phyloP scores from a whole-genome alignment of 2,113 vertebrate genomes.

The Microtus pennsylvanicus region DNA sequence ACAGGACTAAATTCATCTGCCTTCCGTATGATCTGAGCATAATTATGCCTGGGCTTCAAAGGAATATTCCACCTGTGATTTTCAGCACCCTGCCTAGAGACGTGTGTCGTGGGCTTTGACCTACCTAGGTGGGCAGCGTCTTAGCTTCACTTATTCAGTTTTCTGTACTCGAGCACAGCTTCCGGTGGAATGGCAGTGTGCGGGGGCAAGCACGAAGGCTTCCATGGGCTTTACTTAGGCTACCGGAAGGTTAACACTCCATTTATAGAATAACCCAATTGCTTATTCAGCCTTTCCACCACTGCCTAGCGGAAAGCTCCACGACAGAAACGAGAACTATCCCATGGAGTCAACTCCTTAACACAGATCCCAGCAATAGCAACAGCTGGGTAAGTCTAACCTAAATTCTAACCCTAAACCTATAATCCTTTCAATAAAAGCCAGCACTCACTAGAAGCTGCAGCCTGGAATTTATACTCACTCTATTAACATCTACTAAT shows the following conservation, averaged over 20 bases:
- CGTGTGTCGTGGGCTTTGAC: background rate
- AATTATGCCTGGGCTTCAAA: background rate
- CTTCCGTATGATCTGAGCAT: background rate
- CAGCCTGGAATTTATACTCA: background rate
- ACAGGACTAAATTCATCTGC: background rate
- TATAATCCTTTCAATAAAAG: background rate
- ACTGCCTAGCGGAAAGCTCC: background rate
- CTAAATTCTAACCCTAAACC: constrained; percentile 21
- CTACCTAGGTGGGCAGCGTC: background rate
- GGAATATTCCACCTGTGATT: background rate
- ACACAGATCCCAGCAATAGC: background rate
- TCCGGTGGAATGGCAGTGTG: background rate
- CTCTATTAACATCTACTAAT: background rate
- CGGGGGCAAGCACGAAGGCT: background rate
- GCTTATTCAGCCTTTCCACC: background rate
- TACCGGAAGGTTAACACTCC: background rate
- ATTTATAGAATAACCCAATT: background rate
- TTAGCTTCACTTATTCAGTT: background rate
- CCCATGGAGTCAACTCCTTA: background rate
- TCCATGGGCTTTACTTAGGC: background rate
- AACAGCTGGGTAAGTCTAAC: background rate
- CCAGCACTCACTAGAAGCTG: background rate
- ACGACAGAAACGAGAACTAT: background rate
- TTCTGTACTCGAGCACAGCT: background rate
- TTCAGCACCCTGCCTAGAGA: background rate